Percentiles rank a stretch among this genome's conserved stretches.
Evolutionary conservation across 1,140 invertebrate species (phyloP).

Genomic region (Lasioglossum albipes): DNA sequence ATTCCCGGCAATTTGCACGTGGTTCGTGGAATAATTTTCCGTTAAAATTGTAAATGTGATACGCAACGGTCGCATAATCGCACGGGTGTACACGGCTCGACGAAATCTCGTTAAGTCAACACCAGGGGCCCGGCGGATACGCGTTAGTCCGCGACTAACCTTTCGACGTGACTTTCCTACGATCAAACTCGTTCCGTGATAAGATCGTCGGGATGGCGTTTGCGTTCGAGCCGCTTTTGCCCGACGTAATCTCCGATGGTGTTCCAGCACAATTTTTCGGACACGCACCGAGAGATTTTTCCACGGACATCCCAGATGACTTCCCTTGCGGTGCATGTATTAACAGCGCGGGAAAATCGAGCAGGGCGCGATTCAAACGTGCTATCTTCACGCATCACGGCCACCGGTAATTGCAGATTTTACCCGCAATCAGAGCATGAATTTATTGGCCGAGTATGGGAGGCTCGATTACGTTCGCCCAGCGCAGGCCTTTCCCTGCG

Average conservation of each 20-base stretch:
- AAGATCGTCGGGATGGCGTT: conserved; percentile 60
- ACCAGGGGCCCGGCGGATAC: conserved; percentile 37
- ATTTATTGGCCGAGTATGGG: conserved; percentile 57
- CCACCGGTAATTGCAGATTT: conserved; percentile 64
- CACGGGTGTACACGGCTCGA: conserved; percentile 33
- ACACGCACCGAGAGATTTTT: neutral
- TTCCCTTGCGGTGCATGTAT: too few relatives aligned
- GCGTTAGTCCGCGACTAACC: conserved; percentile 50
- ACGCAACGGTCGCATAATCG: conserved; percentile 30
- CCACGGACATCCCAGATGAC: neutral
- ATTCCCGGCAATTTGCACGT: conserved; percentile 21
- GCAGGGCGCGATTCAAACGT: conserved; percentile 47
- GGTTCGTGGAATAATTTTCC: conserved; percentile 27
- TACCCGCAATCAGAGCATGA: conserved; percentile 67
- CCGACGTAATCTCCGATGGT: conserved; percentile 40
- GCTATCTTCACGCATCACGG: conserved; percentile 65
- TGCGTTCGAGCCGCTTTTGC: conserved; percentile 40
- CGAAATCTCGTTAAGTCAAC: conserved; percentile 55
- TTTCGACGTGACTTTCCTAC: conserved; percentile 51
- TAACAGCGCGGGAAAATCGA: conserved; percentile 45
- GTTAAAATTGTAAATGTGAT: conserved; percentile 29
- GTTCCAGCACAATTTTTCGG: conserved; percentile 40
- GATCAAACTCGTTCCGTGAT: conserved; percentile 62
- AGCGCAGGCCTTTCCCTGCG: conserved; percentile 5
- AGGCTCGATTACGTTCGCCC: conserved; percentile 48